Evolutionary conservation across 2,888 invertebrate genomes (phyloP).

Genomic region (Epirrita christyi): DNA sequence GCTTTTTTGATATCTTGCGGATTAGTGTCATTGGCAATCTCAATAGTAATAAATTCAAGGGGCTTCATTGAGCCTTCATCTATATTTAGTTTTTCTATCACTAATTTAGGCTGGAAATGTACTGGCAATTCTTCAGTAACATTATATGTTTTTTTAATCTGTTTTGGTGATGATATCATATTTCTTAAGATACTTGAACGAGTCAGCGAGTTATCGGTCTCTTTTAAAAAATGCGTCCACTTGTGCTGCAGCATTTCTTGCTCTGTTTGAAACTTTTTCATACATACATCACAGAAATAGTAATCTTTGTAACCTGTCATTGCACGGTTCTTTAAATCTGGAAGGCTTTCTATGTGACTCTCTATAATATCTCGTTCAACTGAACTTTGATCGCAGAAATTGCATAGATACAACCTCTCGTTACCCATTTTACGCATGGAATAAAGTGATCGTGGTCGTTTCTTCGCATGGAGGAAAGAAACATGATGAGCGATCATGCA

Average conservation of each 20-base stretch:
- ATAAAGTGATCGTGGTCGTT: conserved; percentile 54
- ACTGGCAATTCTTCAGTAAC: conserved; percentile 56
- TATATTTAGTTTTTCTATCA: conserved; percentile 53
- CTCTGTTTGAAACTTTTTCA: conserved; percentile 64
- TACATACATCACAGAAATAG: conserved; percentile 71
- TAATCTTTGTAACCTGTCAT: conserved; percentile 68
- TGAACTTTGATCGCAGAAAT: conserved; percentile 67
- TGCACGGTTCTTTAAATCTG: conserved; percentile 60
- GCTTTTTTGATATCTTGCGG: conserved; percentile 48
- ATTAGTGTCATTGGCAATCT: background rate
- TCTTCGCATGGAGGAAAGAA: conserved; percentile 59
- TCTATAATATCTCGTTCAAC: conserved; percentile 59
- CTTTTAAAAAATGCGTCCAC: conserved; percentile 69
- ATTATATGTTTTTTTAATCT: conserved; percentile 49
- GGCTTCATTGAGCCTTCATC: conserved; percentile 19
- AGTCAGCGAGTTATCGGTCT: conserved; percentile 53
- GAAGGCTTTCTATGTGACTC: conserved; percentile 56
- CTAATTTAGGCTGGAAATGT: conserved; percentile 54
- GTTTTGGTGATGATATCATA: conserved; percentile 13
- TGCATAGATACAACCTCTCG: conserved; percentile 62
- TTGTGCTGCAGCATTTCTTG: conserved; percentile 71
- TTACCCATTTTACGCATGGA: conserved; percentile 52
- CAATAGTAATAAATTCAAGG: conserved; percentile 20
- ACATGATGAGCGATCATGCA: conserved; percentile 68
- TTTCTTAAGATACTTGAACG: conserved; percentile 33